Evolutionary conservation across 2,113 vertebrate genomes (phyloP), one percentile per base, ranked within the genome.

Genomic region (Oplegnathus fasciatus): DNA sequence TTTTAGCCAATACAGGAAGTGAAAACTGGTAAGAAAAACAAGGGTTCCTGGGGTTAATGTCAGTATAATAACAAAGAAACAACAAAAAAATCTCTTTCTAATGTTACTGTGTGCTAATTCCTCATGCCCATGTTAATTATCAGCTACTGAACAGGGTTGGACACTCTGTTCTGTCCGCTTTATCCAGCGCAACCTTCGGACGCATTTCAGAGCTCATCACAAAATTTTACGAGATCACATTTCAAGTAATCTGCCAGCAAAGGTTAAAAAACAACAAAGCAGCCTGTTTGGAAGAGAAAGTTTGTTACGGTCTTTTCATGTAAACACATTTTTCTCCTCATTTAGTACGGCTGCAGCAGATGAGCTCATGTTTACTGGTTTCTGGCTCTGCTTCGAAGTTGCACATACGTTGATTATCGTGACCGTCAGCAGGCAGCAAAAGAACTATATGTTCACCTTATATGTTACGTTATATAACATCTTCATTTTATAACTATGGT

Each of bases 191-290:
- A 61, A 42, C 13, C 46, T 67, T 68, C 18, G 30, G n/a, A 44
- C 28, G 24, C 55, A 50, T 44, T 78, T 44, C 1, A 72, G 46
- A 73, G 60, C 60, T 65, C 44, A 3, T 65, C 30, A 52, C 4
- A 61, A 24, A 17, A 28, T 24, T 74, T 30, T 8, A 61, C 7
- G 40, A 61, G 3, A 61, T 30, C 7, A 57, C 37, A 44, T 67
- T 78, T 78, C n/a, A 66, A 24, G 32, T 30, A 1, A 48, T 52
- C 40, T 77, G 15, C 5, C 75, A 57, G 10, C 34, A 78, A 55
- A 57, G 50, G 73, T 44, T 57, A 6, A 48, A 65, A 44, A 48
- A 37, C 32, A 71, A 61, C 55, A 71, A 20, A 62, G 42, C 22
- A 40, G 44, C 1, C 22, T 5, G 26, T 70, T 62, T 62, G 28